Percentiles rank a stretch among this genome's conserved stretches.
phyloP scores from a whole-genome alignment of 1,140 invertebrate genomes.

The Drosophila ambigua region DNA sequence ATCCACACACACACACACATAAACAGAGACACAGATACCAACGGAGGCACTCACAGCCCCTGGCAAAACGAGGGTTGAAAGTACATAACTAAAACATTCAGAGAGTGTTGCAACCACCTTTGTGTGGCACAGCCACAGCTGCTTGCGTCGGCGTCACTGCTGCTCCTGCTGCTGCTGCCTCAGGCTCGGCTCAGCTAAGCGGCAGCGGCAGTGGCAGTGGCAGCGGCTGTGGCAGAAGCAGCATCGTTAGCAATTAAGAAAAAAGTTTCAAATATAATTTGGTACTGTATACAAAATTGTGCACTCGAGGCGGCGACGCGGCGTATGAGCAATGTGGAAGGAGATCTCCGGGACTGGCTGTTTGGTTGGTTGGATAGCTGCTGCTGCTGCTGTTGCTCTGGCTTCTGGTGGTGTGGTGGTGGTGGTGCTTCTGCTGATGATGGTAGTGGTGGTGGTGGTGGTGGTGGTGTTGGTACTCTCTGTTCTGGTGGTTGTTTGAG shows the following conservation, averaged over 20 bases:
- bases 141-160: constrained; percentile 19
- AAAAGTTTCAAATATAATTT: constrained; percentile 84
- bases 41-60: constrained; percentile 8
- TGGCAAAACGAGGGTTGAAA: constrained; percentile 68
- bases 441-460: neutral
- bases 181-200: too few relatives aligned
- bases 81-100: constrained; percentile 41
- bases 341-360: constrained; percentile 43
- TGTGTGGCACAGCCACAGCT: constrained; percentile 46
- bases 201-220: constrained; percentile 1
- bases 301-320: constrained; percentile 71
- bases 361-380: constrained; percentile 9
- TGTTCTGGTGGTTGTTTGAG: constrained; percentile 69
- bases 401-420: constrained; percentile 7
- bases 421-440: neutral
- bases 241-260: constrained; percentile 73
- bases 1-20: constrained; percentile 23
- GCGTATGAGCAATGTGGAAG: constrained; percentile 50
- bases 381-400: constrained; percentile 6
- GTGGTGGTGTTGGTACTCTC: constrained; percentile 19
- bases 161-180: too few relatives aligned
- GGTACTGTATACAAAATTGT: constrained; percentile 83
- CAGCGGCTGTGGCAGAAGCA: constrained; percentile 27
- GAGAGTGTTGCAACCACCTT: constrained; percentile 79
- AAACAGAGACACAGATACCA: neutral